Percentiles rank a stretch among this genome's conserved stretches.
phyloP scores from a whole-genome alignment of 2,113 vertebrate species.

The Amphilophus citrinellus region DNA sequence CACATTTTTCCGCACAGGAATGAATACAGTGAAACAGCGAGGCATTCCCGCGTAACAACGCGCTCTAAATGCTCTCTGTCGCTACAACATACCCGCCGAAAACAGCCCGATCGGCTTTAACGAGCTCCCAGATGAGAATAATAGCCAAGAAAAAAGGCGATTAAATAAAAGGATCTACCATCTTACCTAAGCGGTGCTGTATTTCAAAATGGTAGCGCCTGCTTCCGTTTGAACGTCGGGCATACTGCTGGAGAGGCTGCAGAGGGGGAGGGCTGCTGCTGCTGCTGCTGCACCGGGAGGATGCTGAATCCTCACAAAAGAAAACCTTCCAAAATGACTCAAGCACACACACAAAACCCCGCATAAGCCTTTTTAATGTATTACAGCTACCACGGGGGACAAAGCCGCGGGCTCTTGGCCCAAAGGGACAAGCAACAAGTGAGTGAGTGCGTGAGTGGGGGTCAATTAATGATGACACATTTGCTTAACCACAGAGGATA shows the following conservation, averaged over 20 bases:
- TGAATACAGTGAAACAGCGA: conserved; percentile 50
- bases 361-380: neutral
- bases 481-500: neutral
- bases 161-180: conserved; percentile 76
- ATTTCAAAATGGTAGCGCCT: conserved; percentile 87
- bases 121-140: neutral
- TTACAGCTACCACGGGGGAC: neutral
- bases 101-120: neutral
- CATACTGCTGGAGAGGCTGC: conserved; percentile 59
- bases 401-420: neutral
- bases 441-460: neutral
- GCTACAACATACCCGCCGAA: neutral
- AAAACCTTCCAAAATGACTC: neutral
- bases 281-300: conserved; percentile 31
- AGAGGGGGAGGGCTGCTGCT: conserved; percentile 14
- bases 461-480: neutral
- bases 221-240: conserved; percentile 82
- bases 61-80: neutral
- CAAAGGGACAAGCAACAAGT: neutral
- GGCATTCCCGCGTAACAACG: neutral
- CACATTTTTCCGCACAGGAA: conserved; percentile 46
- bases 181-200: conserved; percentile 84
- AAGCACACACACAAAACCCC: neutral
- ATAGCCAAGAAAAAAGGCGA: neutral
- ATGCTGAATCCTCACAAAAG: conserved; percentile 55